Conservation (phyloP, 2,888 invertebrate species). For the Anthoptus insignis region DNA sequence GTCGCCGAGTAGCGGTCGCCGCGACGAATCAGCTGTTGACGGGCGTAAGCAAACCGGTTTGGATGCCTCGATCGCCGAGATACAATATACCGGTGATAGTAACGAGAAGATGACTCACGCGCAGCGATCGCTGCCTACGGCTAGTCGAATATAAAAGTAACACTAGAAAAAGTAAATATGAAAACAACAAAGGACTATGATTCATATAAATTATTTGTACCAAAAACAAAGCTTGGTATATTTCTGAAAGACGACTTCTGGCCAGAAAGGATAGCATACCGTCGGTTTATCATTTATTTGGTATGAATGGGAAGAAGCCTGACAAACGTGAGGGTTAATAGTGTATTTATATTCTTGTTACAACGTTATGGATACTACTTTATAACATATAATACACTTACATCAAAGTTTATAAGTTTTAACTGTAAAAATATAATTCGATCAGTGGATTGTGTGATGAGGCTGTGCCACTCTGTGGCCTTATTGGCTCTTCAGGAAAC, state of each 20-base stretch:
- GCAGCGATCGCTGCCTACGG: background rate
- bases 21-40: background rate
- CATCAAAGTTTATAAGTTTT: constrained; percentile 13
- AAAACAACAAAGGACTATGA: constrained; percentile 30
- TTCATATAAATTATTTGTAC: too few relatives aligned
- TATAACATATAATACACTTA: background rate
- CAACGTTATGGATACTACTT: too few relatives aligned
- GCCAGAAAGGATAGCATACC: too few relatives aligned
- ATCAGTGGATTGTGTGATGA: constrained; percentile 9
- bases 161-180: constrained; percentile 44
- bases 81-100: background rate
- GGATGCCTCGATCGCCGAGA: too few relatives aligned
- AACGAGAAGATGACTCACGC: background rate
- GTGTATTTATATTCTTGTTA: too few relatives aligned
- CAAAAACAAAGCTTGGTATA: too few relatives aligned
- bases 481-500: constrained; percentile 10
- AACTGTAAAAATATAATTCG: constrained; percentile 19
- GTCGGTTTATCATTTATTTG: too few relatives aligned
- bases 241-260: too few relatives aligned
- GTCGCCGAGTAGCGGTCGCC: background rate
- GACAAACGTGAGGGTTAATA: too few relatives aligned
- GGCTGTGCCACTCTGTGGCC: background rate
- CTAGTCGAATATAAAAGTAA: constrained; percentile 37
- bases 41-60: too few relatives aligned
- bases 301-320: too few relatives aligned